These are phyloP conservation scores for Channa striata DNA, from an alignment of 2,797 vertebrate genomes.

Conservation along the genomic window DNA sequence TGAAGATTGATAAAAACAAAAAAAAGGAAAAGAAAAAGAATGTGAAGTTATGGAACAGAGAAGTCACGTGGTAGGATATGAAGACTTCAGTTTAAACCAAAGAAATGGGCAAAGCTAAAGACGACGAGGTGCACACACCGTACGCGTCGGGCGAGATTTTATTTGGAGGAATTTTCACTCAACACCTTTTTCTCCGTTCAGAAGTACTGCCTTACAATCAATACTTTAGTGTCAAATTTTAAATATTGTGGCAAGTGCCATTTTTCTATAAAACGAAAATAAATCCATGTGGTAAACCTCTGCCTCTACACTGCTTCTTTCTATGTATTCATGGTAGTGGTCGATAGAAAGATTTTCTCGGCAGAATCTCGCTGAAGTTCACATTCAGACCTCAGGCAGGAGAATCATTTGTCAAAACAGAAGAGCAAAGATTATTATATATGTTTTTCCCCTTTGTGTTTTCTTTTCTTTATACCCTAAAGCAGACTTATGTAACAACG, in stretches of 20 bases:
- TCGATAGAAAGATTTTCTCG: slow-evolving; percentile 33
- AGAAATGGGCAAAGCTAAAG: slow-evolving; percentile 51
- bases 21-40: too few species aligned
- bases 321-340: slow-evolving; percentile 50
- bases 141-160: slow-evolving; percentile 29
- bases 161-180: slow-evolving; percentile 28
- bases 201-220: slow-evolving; percentile 73
- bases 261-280: slow-evolving; percentile 46
- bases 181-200: slow-evolving; percentile 46
- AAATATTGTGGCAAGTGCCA: slow-evolving; percentile 69
- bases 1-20: background rate
- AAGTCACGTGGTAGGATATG: slow-evolving; percentile 48
- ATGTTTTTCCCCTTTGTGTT: slow-evolving; percentile 45
- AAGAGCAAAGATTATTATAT: slow-evolving; percentile 55
- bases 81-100: slow-evolving; percentile 70
- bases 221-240: slow-evolving; percentile 61
- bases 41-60: background rate
- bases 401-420: slow-evolving; percentile 52
- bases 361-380: slow-evolving; percentile 28
- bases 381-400: slow-evolving; percentile 50
- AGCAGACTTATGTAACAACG: slow-evolving; percentile 47
- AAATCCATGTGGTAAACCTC: slow-evolving; percentile 41
- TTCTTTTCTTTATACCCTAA: slow-evolving; percentile 36
- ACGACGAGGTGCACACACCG: slow-evolving; percentile 28
- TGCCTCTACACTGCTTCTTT: slow-evolving; percentile 44